Base-by-base conservation (phyloP, 1,140 invertebrate species). In the Dysdera silvatica region DNA sequence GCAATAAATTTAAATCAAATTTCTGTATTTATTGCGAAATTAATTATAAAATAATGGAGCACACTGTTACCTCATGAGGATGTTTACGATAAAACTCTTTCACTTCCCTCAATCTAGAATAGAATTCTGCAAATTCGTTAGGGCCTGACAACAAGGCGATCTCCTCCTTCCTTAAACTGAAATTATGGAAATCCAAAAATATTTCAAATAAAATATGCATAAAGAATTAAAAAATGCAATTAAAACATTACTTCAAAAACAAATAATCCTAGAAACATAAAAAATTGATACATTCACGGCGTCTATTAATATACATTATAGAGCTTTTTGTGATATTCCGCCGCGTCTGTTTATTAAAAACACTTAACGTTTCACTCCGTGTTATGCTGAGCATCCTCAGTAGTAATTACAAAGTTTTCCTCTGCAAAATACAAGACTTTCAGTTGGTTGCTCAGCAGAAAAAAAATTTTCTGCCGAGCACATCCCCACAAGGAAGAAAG, bases 81-180 rank as follows among this genome's bases (percentile, higher is more conserved):
- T 98, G 91, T 73, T 88, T 87, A 55, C 90, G 83, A 73, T 98
- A 93, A 74, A 97, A 98, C 69, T 98, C 94, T 80, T 95, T 97
- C 31, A 99, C 92, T 61, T 86, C 84, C 74, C 95, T 95, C 0
- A 98, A 79, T 57, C 95, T 82, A 5, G 84, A 83, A 75, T 99
- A 98, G 78, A 99, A 99, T 77, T 99, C 95, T 57, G 87, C 86
- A 78, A 99, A 98, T 74, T 98, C 96, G 81, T 98, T 98, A 28
- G 95, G 94, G 0, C 95, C 95, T 3, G 92, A 94, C 4, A 99
- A 78, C 0, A 91, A 86, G 66, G 91, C 85, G 54, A 97, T 91
- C 81, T 98, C 95, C 70, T 93, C 88, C 78, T 95, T 96, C 23
- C 94, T 80, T 65, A 90, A 81, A 4, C 91, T 80, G 68, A 53